phyloP scores from a whole-genome alignment of 2,888 invertebrate genomes.

The Nymphalis polychloros region DNA sequence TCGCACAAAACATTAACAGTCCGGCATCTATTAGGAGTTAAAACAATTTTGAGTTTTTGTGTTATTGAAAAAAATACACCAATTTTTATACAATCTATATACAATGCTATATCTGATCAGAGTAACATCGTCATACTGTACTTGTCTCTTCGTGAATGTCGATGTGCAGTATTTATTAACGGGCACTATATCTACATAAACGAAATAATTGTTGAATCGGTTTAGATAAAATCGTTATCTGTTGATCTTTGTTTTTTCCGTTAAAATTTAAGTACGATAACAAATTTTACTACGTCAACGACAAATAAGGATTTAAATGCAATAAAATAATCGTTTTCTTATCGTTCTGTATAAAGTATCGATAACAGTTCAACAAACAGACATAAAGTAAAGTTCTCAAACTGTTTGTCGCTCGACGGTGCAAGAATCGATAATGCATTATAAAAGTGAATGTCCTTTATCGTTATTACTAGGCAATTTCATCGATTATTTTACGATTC shows the following conservation, averaged over 20 bases:
- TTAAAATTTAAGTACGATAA: conserved; percentile 40
- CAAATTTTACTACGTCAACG: conserved; percentile 43
- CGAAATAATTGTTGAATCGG: background rate
- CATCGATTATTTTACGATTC: conserved; percentile 22
- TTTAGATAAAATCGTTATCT: background rate
- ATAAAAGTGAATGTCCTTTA: conserved; percentile 29
- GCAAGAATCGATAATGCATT: conserved; percentile 5
- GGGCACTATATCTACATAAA: background rate
- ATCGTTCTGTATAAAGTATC: conserved; percentile 37
- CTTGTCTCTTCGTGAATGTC: too few relatives aligned
- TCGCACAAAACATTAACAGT: too few relatives aligned
- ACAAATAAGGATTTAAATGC: conserved; percentile 50
- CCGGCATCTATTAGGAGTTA: too few relatives aligned
- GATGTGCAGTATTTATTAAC: background rate
- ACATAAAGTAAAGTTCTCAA: background rate
- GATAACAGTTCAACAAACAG: conserved; percentile 1
- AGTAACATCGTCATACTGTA: too few relatives aligned
- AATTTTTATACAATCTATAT: too few relatives aligned
- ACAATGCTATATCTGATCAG: too few relatives aligned
- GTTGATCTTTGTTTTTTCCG: conserved; percentile 10
- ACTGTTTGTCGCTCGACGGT: conserved; percentile 10
- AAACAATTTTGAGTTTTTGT: too few relatives aligned
- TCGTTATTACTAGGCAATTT: conserved; percentile 17
- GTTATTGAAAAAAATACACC: too few relatives aligned
- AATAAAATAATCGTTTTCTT: conserved; percentile 51